Base-by-base conservation (phyloP, 2,888 invertebrate genomes). In the Patella depressa region DNA sequence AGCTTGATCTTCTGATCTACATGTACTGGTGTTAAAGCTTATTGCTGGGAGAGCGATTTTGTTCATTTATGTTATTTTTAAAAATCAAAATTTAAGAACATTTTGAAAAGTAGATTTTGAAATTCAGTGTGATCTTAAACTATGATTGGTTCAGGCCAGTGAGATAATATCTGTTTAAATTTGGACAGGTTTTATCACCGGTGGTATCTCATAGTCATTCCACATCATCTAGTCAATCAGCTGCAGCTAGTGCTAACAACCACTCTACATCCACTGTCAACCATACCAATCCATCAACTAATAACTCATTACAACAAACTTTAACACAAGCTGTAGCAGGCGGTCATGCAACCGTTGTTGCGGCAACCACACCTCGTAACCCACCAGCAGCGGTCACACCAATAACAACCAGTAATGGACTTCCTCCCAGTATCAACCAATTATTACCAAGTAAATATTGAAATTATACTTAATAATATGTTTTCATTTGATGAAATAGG, bases 371-470 rank as follows among this genome's bases (percentile, higher is more conserved):
- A 53, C 76, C 79, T 80, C 81, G 78, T 70, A 83, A 74, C 71
- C 80, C 76, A 24, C 78, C 81, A n/a, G 70, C 83, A 34, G 76
- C 76, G 45, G 53, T 53, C 74, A 53, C 19, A 69, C 53, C 82
- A 74, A 77, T 81, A 59, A 76, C 85, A 19, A 83, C 85, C n/a
- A 79, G 84, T 70, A 83, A 87, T 77, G 86, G 86, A 53, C 82
- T 88, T 74, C 86, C 88, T 70, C 83, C 86, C 19, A 87, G 83
- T 75, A 85, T 88, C 78, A 86, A 86, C 79, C 88, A 89, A 73
- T 84, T 90, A 34, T 83, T 90, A 80, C 89, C 89, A 80, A 88
- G 89, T 90, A 83, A 84, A 88, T 86, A 65, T 19, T 12, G 11
- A 65, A 45, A 45, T 45, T 45, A 45, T 45, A 45, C 45, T 45